Evolutionary conservation across 2,797 vertebrate species (phyloP), one percentile per base, ranked within the genome.

Genomic region (Neopelma chrysocephalum): DNA sequence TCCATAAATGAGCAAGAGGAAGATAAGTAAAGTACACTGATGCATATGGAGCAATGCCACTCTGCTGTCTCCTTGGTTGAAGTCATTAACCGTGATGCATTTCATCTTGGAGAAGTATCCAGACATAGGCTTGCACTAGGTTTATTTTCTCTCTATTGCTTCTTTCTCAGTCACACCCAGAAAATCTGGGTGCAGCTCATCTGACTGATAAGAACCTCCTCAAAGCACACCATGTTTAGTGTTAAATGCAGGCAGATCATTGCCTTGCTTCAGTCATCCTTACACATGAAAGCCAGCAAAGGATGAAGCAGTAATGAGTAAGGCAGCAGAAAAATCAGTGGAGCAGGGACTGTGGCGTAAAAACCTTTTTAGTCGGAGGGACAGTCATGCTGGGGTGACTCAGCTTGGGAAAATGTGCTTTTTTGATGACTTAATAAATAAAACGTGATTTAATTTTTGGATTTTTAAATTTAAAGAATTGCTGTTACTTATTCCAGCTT

Each of bases 281-380:
- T 53, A 7, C 64, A 53, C 62, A 17, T 18, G 68, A 92, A 79
- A 84, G 51, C 54, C 1, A 0, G 58, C 36, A 79, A 60, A 71
- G 77, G 34, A 65, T 20, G 57, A 66, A 53, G 36, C 84, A 57
- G 40, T 7, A 66, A 73, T 16, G 69, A 93, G 61, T 69, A 57
- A 78, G 65, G 82, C 54, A 82, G 72, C 62, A 70, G 51, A 19
- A n/a, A 50, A 40, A 89, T 64, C 64, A 27, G n/a, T 3, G 1
- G n/a, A 79, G 66, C 73, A 66, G 61, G 45, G 53, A 40, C 90
- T 38, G 72, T 73, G 85, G 70, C 81, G 34, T 60, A 57, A 90
- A 68, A 79, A 64, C 38, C 68, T 91, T 40, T 26, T 93, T 95
- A 96, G 83, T 93, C 87, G 96, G 87, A 82, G 51, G 71, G 75